Percentiles rank a stretch among this genome's conserved stretches.
phyloP scores from a whole-genome alignment of 1,140 invertebrate genomes.

The Brachionus rubens region DNA sequence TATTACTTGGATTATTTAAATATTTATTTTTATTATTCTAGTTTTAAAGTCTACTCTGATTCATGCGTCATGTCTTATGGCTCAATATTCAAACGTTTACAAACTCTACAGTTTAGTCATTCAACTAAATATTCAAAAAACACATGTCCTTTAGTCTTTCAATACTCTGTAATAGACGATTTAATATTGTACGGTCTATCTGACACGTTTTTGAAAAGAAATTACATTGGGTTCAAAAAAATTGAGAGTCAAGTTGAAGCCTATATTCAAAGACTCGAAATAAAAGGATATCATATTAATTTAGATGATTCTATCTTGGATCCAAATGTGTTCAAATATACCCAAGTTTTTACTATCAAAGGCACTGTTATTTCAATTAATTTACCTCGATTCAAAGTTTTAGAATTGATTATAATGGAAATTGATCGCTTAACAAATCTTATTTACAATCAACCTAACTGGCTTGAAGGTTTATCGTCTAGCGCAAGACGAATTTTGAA shows the following conservation, averaged over 20 bases:
- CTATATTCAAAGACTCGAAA: neutral
- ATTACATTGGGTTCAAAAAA: neutral
- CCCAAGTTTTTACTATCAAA: neutral
- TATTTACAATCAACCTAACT: neutral
- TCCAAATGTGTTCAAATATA: neutral
- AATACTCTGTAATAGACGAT: neutral
- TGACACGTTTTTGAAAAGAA: neutral
- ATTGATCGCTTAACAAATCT: too few relatives aligned
- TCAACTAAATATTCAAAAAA: neutral
- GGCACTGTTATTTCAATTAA: too few relatives aligned
- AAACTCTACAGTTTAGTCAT: neutral
- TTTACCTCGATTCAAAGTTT: too few relatives aligned
- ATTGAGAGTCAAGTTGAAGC: neutral
- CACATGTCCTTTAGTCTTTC: neutral
- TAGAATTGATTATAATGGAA: too few relatives aligned
- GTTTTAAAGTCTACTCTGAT: neutral
- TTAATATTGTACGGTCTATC: neutral
- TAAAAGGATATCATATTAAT: neutral
- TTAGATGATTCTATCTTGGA: neutral
- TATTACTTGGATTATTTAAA: neutral
- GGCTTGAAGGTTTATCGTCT: neutral
- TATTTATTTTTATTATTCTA: neutral
- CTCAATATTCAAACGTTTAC: neutral
- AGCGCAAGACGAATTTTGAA: neutral
- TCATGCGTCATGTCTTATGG: too few relatives aligned